Percentiles rank a stretch among this genome's conserved stretches.
These are phyloP conservation scores for Ips typographus DNA, from an alignment of 1,140 invertebrate species.

Conservation along the genomic window DNA sequence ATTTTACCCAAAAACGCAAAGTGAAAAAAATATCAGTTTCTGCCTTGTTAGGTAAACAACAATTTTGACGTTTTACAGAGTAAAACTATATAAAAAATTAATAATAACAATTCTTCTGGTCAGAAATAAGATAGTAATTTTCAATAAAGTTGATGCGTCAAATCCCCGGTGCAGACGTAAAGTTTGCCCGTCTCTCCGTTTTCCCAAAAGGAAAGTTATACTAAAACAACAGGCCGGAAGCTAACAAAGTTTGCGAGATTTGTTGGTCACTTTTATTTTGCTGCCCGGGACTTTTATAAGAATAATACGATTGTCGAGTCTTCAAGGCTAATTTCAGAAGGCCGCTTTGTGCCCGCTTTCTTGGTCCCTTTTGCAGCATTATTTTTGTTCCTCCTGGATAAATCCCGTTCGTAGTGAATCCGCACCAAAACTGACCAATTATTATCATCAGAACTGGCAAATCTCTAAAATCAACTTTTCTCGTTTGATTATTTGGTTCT, in stretches of 20 bases:
- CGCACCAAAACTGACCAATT: too few species aligned
- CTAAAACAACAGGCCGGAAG: slow-evolving; percentile 27
- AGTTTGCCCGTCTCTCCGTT: slow-evolving; percentile 10
- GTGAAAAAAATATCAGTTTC: too few species aligned
- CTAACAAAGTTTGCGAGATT: slow-evolving; percentile 26
- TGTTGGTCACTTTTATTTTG: slow-evolving; percentile 28
- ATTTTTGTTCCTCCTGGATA: neutral
- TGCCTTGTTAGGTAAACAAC: too few species aligned
- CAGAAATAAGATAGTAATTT: neutral
- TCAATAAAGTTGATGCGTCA: slow-evolving; percentile 5
- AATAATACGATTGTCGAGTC: slow-evolving; percentile 24
- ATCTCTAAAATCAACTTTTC: neutral
- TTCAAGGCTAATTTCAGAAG: neutral
- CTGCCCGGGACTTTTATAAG: slow-evolving; percentile 18
- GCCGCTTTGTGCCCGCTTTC: neutral
- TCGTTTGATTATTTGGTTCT: neutral
- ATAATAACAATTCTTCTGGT: too few species aligned
- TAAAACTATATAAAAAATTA: too few species aligned
- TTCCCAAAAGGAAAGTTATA: slow-evolving; percentile 20
- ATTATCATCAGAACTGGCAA: slow-evolving; percentile 1
- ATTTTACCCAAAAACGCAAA: too few species aligned
- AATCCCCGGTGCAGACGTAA: neutral
- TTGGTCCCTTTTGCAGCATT: neutral
- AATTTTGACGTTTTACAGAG: too few species aligned
- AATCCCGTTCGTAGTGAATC: neutral